These are phyloP conservation scores for Nothura maculosa DNA, from an alignment of 2,797 vertebrate genomes.

Conservation along the genomic window DNA sequence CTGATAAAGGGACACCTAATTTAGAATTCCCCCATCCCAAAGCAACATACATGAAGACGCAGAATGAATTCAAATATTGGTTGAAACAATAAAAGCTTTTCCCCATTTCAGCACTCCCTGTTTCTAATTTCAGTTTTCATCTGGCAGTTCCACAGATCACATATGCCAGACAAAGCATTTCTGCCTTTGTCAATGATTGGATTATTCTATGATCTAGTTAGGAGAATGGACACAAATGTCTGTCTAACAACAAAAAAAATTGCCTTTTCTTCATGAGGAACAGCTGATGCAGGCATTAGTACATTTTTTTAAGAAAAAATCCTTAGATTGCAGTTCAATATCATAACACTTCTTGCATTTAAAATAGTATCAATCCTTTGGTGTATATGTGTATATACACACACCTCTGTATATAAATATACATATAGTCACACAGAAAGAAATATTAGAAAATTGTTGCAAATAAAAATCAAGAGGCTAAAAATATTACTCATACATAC, in stretches of 20 bases:
- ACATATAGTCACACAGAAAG: not conserved
- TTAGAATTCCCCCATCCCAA: not conserved
- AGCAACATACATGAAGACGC: not conserved
- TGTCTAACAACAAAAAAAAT: conserved; percentile 30
- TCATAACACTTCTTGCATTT: not conserved
- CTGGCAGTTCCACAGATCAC: conserved; percentile 29
- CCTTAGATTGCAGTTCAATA: not conserved
- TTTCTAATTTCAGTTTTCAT: conserved; percentile 46
- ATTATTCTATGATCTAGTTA: conserved; percentile 75
- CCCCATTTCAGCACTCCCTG: conserved; percentile 4
- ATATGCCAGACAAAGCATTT: conserved; percentile 52
- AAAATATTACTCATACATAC: not conserved
- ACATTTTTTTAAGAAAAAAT: not conserved
- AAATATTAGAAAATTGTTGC: not conserved
- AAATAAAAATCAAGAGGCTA: not conserved
- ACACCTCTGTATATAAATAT: not conserved
- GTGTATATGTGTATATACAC: no score
- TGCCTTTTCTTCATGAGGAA: not conserved
- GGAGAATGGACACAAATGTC: conserved; percentile 61
- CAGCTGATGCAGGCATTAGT: conserved; percentile 14
- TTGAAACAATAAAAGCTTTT: conserved; percentile 16
- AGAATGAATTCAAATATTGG: not conserved
- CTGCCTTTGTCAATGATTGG: conserved; percentile 50
- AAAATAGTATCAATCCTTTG: not conserved
- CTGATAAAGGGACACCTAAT: rapidly evolving